Evolutionary conservation across 2,113 vertebrate species (phyloP).

Genomic region (Lota lota): DNA sequence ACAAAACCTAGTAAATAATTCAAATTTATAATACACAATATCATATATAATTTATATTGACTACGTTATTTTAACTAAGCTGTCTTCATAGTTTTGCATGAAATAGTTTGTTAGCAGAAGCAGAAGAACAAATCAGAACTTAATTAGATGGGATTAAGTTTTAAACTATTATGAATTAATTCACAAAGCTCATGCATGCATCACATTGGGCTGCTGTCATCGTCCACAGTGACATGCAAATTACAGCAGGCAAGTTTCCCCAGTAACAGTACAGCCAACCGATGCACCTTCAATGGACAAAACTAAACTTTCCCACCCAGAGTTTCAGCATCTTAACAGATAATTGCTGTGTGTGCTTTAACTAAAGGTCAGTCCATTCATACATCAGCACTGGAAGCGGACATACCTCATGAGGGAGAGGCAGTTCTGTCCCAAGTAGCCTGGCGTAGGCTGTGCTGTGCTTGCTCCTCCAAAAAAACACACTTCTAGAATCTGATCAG

Average conservation of each 20-base stretch:
- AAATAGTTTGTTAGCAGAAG: too few relatives aligned
- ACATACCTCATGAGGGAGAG: constrained; percentile 53
- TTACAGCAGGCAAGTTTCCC: not conserved
- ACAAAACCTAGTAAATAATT: too few relatives aligned
- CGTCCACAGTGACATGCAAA: not conserved
- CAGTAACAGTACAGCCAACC: constrained; percentile 6
- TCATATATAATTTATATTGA: too few relatives aligned
- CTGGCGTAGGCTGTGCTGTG: constrained; percentile 32
- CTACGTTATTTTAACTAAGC: too few relatives aligned
- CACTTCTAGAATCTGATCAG: constrained; percentile 29
- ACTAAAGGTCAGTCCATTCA: constrained; percentile 60
- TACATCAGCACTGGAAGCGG: constrained; percentile 40
- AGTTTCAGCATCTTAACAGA: constrained; percentile 34
- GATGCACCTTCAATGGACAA: constrained; percentile 32
- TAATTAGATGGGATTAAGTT: too few relatives aligned
- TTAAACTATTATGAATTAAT: too few relatives aligned
- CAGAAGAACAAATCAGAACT: too few relatives aligned
- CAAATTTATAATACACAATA: too few relatives aligned
- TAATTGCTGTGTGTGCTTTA: constrained; percentile 48
- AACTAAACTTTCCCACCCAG: constrained; percentile 51
- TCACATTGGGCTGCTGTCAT: too few relatives aligned
- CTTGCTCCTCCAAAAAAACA: constrained; percentile 59
- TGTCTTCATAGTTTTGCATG: too few relatives aligned
- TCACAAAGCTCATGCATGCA: too few relatives aligned
- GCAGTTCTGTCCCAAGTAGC: constrained; percentile 25